Base-by-base conservation (phyloP, 2,888 invertebrate species). In the Torymus auratus region DNA sequence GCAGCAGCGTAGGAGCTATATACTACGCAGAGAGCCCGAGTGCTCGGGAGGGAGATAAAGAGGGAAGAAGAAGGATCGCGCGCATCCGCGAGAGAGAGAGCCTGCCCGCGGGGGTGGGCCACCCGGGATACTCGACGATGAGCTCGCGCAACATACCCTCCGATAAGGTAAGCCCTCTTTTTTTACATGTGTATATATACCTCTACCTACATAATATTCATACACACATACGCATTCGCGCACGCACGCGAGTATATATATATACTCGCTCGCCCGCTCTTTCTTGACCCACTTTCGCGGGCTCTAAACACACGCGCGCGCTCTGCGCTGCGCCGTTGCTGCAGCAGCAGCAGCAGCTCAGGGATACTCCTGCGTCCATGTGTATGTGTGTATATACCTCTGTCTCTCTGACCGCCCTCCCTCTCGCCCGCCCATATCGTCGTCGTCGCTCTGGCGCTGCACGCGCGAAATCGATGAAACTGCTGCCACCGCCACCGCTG, bases 91-190 rank as follows among this genome's bases (percentile, higher is more conserved):
- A 41, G 41, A 5, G 20, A 17, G 17, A 14, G 55, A 15, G 55
- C 58, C 58, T 23, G 56, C 17, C 17, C 68, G 52, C 17, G 23
- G 7, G 41, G 41, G 41, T 41, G 41, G 41, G 7, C 53, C 65
- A 10, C 52, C 83, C 82, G 78, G 83, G 71, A 71, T 79, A 82
- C 80, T 83, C 86, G 88, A 93, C 92, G 92, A 95, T 95, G 95
- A 94, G 95, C 92, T 94, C 94, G 91, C 95, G 95, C 93, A 95
- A 95, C 92, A 94, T 95, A 92, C 95, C 96, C 91, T 94, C 95
- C 92, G 95, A 96, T 93, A 96, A 96, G 95, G 96, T 95, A 92
- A 92, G 93, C 62, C 20, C 23, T 13, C 72, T 41, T 28, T 10
- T 23, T 13, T 23, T 12, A 2, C 23, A 20, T 55, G 5, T 7